phyloP scores from a whole-genome alignment of 2,888 invertebrate species.

The Drosophila suboccidentalis region DNA sequence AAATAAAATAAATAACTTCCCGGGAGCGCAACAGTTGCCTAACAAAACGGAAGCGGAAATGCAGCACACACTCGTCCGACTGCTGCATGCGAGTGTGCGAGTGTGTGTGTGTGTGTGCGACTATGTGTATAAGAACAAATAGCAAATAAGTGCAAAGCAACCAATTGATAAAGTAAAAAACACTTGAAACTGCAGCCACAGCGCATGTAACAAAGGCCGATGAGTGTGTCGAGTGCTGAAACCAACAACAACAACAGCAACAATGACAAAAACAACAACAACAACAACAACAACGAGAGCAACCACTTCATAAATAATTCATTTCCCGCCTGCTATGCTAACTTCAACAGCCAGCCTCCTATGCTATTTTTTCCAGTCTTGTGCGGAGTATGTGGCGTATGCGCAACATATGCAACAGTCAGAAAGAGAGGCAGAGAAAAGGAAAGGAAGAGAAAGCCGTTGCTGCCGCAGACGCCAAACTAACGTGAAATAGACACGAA shows the following conservation, averaged over 20 bases:
- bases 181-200: conserved; percentile 67
- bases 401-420: conserved; percentile 78
- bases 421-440: conserved; percentile 1
- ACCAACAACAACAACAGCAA: conserved; percentile 46
- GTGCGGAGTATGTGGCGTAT: conserved; percentile 69
- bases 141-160: conserved; percentile 81
- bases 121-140: conserved; percentile 72
- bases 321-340: conserved; percentile 81
- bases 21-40: conserved; percentile 79
- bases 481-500: conserved; percentile 83
- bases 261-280: conserved; percentile 54
- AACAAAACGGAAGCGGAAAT: conserved; percentile 77
- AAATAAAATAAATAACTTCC: conserved; percentile 80
- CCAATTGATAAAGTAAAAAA: conserved; percentile 80
- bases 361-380: conserved; percentile 32
- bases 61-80: conserved; percentile 51
- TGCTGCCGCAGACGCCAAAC: conserved; percentile 76
- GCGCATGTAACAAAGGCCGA: conserved; percentile 70
- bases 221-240: conserved; percentile 55
- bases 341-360: conserved; percentile 64
- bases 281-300: conserved; percentile 55
- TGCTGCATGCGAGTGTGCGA: conserved; percentile 11
- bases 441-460: conserved; percentile 23
- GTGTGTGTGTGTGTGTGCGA: conserved; percentile 30
- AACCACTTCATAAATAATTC: conserved; percentile 86